phyloP scores from a whole-genome alignment of 2,797 vertebrate genomes.

The Lateolabrax maculatus region DNA sequence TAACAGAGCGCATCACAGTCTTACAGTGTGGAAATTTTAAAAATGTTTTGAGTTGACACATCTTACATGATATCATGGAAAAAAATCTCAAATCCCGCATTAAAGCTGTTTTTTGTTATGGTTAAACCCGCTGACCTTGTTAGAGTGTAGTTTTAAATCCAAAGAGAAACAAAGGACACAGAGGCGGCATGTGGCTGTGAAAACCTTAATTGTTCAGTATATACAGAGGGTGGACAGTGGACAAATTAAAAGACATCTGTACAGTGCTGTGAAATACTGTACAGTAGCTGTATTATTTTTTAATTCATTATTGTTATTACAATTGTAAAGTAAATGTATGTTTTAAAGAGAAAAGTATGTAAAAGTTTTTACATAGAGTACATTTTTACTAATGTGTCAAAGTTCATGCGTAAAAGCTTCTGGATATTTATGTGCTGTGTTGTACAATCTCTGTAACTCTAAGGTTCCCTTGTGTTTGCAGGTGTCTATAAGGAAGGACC shows the following conservation, averaged over 20 bases:
- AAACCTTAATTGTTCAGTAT: constrained; percentile 30
- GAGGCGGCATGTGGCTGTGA: neutral
- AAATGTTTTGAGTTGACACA: constrained; percentile 64
- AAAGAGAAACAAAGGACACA: constrained; percentile 22
- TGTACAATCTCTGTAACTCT: neutral
- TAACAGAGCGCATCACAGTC: constrained; percentile 8
- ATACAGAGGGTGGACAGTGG: constrained; percentile 1
- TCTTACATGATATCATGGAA: constrained; percentile 40
- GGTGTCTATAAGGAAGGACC: constrained; percentile 92
- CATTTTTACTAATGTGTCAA: neutral
- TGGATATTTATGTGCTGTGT: neutral
- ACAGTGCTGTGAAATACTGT: neutral
- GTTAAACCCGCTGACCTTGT: constrained; percentile 29
- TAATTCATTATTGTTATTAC: too few relatives aligned
- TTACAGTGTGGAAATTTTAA: constrained; percentile 31
- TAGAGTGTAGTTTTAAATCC: neutral
- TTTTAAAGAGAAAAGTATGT: too few relatives aligned
- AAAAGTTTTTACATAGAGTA: neutral
- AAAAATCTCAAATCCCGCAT: constrained; percentile 22
- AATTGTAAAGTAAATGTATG: neutral
- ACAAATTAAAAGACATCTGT: neutral
- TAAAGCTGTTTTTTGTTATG: constrained; percentile 41
- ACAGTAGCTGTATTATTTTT: too few relatives aligned
- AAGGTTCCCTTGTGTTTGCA: constrained; percentile 63
- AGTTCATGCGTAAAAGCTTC: neutral